Percentiles rank a stretch among this genome's conserved stretches.
Evolutionary conservation across 2,797 vertebrate genomes (phyloP).

Genomic region (Acomys russatus): DNA sequence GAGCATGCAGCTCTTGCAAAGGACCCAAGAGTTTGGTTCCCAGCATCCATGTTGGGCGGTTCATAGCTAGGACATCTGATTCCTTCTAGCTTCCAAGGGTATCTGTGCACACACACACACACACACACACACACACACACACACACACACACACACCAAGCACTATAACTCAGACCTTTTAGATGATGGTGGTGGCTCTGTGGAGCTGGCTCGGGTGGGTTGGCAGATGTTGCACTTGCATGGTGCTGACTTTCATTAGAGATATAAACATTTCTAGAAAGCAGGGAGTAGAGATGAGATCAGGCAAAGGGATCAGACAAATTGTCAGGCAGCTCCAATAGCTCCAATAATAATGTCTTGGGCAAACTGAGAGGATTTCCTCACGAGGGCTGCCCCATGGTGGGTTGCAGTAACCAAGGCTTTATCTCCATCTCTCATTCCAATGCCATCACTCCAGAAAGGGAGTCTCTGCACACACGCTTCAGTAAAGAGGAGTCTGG

Average conservation of each 20-base stretch:
- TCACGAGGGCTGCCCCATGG: neutral
- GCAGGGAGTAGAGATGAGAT: neutral
- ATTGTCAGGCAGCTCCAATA: neutral
- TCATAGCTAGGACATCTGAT: neutral
- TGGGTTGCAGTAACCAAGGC: neutral
- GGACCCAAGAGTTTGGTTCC: neutral
- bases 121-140: no score
- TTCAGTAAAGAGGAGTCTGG: neutral
- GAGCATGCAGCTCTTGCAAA: neutral
- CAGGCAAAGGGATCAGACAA: neutral
- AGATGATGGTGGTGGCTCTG: fast-evolving
- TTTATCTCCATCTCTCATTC: neutral
- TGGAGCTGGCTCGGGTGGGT: neutral
- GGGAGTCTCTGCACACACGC: fast-evolving
- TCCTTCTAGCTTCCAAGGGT: no score
- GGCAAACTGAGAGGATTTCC: neutral
- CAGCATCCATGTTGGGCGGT: neutral
- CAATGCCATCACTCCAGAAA: neutral
- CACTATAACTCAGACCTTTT: neutral
- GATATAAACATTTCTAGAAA: neutral
- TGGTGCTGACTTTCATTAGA: neutral
- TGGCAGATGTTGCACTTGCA: neutral
- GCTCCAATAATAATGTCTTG: neutral
- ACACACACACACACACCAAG: no score
- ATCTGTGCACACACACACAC: no score